Base-by-base conservation (phyloP, 2,888 invertebrate species). In the Pseudococcus viburni region DNA sequence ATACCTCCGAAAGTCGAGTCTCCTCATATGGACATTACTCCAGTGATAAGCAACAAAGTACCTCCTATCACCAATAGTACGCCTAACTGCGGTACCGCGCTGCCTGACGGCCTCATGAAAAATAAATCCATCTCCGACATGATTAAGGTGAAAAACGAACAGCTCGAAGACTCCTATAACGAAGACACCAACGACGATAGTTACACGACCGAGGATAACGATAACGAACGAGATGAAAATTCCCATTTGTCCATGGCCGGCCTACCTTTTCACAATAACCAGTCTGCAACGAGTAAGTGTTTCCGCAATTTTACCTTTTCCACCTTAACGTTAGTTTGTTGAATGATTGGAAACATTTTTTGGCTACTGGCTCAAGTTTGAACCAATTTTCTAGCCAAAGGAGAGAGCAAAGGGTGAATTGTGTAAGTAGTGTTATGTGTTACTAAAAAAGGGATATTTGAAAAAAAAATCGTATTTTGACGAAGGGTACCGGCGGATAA, bases 1-100 rank as follows among this genome's bases (percentile, higher is more conserved):
- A 83, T 89, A 17, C 89, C 89, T 77, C 86, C 89, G 77, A 84
- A 86, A 64, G 22, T 89, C 33, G 87, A 87, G 73, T 87, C 89
- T 19, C 80, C 86, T 46, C 88, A 88, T 46, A 88, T 85, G 84
- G 88, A 88, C 33, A 88, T 88, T 33, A 88, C 73, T 39, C 88
- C 88, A 73, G 85, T 88, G 22, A 73, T 77, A 73, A 39, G 22
- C 42, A 39, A 84, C 39, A 55, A 77, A 48, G 55, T 46, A 26
- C 84, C 64, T 80, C 26, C 46, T 39, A 68, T 42, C 22, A 39
- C 2, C n/a, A 87, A 73, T 51, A 80, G 22, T 8, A 80, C 48
- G 33, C 48, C 77, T 15, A 64, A 22, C n/a, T n/a, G 22, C n/a
- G 26, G n/a, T n/a, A 59, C 77, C 42, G 55, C 88, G 12, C 17